Base-by-base conservation (phyloP, 2,113 vertebrate species). In the Neodon shergylaensis region DNA sequence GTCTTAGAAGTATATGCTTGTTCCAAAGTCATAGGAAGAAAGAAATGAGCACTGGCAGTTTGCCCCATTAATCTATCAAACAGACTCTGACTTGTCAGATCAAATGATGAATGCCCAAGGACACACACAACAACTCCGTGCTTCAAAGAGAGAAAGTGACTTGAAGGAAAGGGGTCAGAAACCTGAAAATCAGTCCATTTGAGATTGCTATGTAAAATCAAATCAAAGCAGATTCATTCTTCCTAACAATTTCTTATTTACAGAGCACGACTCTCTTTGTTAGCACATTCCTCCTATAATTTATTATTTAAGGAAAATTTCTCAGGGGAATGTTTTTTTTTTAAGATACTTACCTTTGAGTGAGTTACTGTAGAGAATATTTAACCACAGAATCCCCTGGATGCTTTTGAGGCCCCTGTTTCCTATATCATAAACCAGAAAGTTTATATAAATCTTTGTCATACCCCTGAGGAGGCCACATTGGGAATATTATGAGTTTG, bases 41-140 rank as follows among this genome's bases (percentile, higher is more conserved):
- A 81, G 79, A 97, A 96, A 91, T 76, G 73, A 88, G 47, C 39
- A 8, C 12, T 49, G 63, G 28, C n/a, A 81, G n/a, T 91, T 95
- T 96, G 83, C 72, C 83, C 49, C 13, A 88, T 95, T 91, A 90
- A 95, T 70, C 70, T 94, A 90, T 88, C 54, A 95, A 96, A 92
- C 72, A 74, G 94, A 66, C 78, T 42, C 63, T 65, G 88, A 94
- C 73, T 85, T 96, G 88, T 97, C 94, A 88, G 77, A 94, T 63
- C 76, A 90, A 87, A 19, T 94, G 49, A 77, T 92, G 95, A 83
- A 93, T 92, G 86, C 85, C 81, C 42, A 66, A 79, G 77, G 84
- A 85, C 36, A 47, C n/a, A 10, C 49, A 52, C 39, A 81, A 86
- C 70, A 63, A 74, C 85, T 84, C 49, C 76, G 90, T 89, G 12